A percentile compares a stretch with the other conserved stretches of the same genome.
phyloP scores from a whole-genome alignment of 2,113 vertebrate genomes.

The Hydrolagus affinis region DNA sequence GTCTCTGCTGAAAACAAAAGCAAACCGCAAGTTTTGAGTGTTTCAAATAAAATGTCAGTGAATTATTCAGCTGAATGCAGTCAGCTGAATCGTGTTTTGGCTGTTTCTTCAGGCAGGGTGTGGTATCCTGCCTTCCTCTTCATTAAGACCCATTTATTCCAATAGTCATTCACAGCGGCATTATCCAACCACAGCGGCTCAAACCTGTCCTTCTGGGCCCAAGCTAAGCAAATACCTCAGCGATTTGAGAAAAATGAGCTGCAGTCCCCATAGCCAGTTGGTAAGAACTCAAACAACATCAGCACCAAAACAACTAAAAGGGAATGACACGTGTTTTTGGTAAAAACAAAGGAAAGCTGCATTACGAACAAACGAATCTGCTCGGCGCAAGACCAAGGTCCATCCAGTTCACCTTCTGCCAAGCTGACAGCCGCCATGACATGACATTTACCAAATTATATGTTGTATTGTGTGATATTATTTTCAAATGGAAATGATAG shows the following conservation, averaged over 20 bases:
- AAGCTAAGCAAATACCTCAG: neutral
- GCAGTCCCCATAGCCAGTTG: too few species aligned
- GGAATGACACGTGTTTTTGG: too few species aligned
- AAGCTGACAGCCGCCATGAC: too few species aligned
- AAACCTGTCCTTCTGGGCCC: neutral
- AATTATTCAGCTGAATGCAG: neutral
- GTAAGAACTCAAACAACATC: too few species aligned
- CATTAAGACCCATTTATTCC: neutral
- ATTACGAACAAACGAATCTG: too few species aligned
- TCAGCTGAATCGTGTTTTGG: neutral
- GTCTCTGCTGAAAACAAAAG: neutral
- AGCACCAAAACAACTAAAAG: too few species aligned
- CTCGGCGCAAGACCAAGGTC: too few species aligned
- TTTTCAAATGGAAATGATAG: too few species aligned
- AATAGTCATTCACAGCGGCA: neutral
- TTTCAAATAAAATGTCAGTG: neutral
- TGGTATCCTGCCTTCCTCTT: neutral
- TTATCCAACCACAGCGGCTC: neutral
- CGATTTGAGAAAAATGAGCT: neutral
- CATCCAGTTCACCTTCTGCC: too few species aligned
- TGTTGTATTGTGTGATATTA: too few species aligned
- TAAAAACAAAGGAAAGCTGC: too few species aligned
- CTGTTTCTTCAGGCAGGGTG: neutral
- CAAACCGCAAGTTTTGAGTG: neutral
- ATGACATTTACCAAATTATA: too few species aligned